Evolutionary conservation across 1,140 invertebrate species (phyloP), one percentile per base, ranked within the genome.

Genomic region (Camponotus vicinus): DNA sequence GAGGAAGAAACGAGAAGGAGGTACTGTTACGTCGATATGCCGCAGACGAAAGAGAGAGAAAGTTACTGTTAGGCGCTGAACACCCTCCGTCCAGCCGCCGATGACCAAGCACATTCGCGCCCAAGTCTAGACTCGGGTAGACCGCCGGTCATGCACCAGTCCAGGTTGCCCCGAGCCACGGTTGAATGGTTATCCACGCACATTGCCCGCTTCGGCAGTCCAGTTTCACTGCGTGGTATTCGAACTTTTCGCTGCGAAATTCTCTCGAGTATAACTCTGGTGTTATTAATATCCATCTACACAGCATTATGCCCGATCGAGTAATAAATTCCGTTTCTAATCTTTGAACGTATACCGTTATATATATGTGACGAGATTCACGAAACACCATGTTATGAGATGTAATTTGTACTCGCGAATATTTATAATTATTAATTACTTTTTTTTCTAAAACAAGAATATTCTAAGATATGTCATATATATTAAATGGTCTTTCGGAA

Each of bases 51-150:
- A 80, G 76, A 80, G 71, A 89, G 89, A 90, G 89, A 90, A 90
- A 90, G 88, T 90, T 88, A 89, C 86, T 86, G 89, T 90, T 86
- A 90, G 85, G 70, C 88, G 49, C 57, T 69, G 77, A 82, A 64
- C 88, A 82, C 79, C 66, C 85, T 87, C 49, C 63, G 71, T 75
- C 61, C 89, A 71, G 63, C 61, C 75, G 78, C 52, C 57, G 86
- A 90, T 90, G 86, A 90, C 83, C 86, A 64, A 76, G 89, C 89
- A 69, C n/a, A 88, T 90, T 90, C 66, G 49, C 75, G 52, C 66
- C 42, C 67, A 64, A 86, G 83, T 85, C 85, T 77, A 89, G 85
- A 84, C 88, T 85, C 71, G 70, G 64, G 37, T 42, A 71, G 70
- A 86, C 71, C 83, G 57, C 66, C 49, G 80, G 64, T 80, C 76